Evolutionary conservation across 2,888 invertebrate genomes (phyloP), one percentile per base, ranked within the genome.

Genomic region (Ectemnius cavifrons): DNA sequence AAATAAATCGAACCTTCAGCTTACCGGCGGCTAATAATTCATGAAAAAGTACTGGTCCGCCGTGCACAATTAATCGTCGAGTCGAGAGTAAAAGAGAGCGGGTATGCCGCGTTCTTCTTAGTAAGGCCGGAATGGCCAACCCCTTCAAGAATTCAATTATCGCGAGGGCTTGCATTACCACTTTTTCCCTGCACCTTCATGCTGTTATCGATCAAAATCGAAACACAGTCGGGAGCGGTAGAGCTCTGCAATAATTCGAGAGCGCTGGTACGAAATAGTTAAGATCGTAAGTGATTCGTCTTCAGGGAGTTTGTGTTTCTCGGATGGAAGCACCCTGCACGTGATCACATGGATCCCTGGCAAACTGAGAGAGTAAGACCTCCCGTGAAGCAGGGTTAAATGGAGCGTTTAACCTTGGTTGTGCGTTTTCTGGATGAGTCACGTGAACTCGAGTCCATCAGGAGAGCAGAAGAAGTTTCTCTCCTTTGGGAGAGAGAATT

Each of bases 361-460:
- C 16, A 49, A 52, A 28, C 4, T 37, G 8, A 11, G 8, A 37
- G 4, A 47, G 13, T 16, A 16, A 58, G 67, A 63, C 73, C 72
- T 63, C 77, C 72, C 68, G 23, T 61, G 72, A 73, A 66, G 59
- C 18, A 27, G 61, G 82, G 80, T 84, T 84, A 84, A 84, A 80
- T 73, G 71, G 59, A 28, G 37, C 78, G 80, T 75, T 84, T 84
- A 84, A 84, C 83, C 84, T 74, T 49, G 49, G 63, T 62, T 37
- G 70, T 72, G 49, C 71, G 73, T 75, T 82, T 82, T 78, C 78
- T 74, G 78, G 59, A 81, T 73, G 75, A 67, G 82, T 77, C 77
- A 67, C 70, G 67, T 57, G 76, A 65, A 58, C 4, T 13, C 14
- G 16, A 52, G 52, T 52, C 52, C 4, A 52, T 16, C 52, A 16